Evolutionary conservation across 1,140 invertebrate species (phyloP), one percentile per base, ranked within the genome.

Genomic region (Aphelinus certus): DNA sequence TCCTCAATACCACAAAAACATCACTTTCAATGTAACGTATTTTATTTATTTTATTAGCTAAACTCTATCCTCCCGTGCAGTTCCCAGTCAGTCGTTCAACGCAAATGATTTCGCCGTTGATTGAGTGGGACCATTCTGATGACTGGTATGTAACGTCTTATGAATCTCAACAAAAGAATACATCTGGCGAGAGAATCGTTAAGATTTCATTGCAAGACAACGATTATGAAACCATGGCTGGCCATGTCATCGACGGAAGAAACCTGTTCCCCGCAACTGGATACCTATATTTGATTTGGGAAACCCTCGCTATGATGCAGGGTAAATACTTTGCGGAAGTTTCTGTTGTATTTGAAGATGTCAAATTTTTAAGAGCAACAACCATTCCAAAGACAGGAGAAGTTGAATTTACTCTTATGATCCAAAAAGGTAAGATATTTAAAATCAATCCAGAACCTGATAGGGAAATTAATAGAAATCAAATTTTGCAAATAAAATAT

Each of bases 231-330:
- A 97, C 91, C 82, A 91, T 95, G 84, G 87, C 89, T 62, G 96
- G 95, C 5, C 96, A 98, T 86, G 90, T 93, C 10, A 94, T 97
- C 80, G 95, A 98, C 88, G 92, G 92, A 4, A 91, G 95, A 80
- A 93, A 95, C 77, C 82, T 97, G 0, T 95, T 94, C 77, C 96
- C 96, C 3, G 96, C 95, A 0, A 96, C 96, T 42, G 95, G 95
- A n/a, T 98, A 94, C 82, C 80, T 94, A 76, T 87, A 92, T 2
- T 87, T 97, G 26, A 95, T 95, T 0, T 97, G 96, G 96, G 93
- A 95, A 84, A 93, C 95, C 3, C 85, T 97, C 49, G 93, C 92
- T 7, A 91, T 94, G 84, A 91, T 95, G 87, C 90, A 91, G 82
- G 92, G 92, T 65, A 88, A 91, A 55, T 85, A 88, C 1, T 93